A percentile compares a stretch with the other conserved stretches of the same genome.
phyloP scores from a whole-genome alignment of 2,797 vertebrate species.

The Lithobates pipiens region DNA sequence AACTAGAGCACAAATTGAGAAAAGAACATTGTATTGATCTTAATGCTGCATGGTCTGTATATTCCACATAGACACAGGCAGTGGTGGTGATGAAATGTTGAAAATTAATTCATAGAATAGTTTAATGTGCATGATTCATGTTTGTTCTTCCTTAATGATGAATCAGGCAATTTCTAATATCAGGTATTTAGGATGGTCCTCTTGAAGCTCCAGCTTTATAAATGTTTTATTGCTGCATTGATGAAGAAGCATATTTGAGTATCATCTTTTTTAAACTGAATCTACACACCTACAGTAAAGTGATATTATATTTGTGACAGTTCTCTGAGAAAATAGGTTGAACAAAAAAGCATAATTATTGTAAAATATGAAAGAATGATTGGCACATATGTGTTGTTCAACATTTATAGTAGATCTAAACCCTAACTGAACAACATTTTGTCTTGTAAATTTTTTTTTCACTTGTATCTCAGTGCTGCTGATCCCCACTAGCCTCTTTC shows the following conservation, averaged over 20 bases:
- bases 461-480: too few species aligned
- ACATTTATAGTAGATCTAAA: too few species aligned
- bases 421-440: too few species aligned
- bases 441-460: too few species aligned
- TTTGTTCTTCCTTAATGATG: not conserved
- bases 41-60: not conserved
- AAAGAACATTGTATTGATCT: not conserved
- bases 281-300: not conserved
- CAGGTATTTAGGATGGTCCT: not conserved
- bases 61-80: not conserved
- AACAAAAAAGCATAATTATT: not conserved
- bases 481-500: too few species aligned
- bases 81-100: not conserved
- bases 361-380: not conserved
- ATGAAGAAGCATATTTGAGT: not conserved
- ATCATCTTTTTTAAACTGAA: not conserved
- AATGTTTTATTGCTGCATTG: not conserved
- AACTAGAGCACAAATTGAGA: not conserved
- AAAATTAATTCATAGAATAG: not conserved
- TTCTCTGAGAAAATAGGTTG: not conserved
- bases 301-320: not conserved
- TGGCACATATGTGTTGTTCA: too few species aligned
- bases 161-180: slow-evolving; percentile 21
- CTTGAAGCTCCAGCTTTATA: not conserved
- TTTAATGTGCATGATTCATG: not conserved